phyloP scores from a whole-genome alignment of 2,797 vertebrate species.

The Poecilia gillii region DNA sequence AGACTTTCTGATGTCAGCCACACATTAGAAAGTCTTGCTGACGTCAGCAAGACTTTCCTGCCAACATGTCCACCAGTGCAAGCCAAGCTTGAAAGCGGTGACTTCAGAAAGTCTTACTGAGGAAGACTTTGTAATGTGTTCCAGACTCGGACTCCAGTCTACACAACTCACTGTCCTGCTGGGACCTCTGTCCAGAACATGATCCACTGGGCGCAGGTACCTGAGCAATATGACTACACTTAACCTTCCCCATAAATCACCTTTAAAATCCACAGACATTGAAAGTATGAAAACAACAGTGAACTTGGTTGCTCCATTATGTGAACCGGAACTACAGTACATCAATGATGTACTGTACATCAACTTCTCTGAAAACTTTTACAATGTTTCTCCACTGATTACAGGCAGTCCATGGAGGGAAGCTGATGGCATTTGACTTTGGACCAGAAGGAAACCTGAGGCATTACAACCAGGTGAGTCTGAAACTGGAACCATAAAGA shows the following conservation, averaged over 20 bases:
- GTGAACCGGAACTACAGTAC: neutral
- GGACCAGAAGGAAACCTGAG: conserved; percentile 78
- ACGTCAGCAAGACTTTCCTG: too few species aligned
- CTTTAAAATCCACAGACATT: neutral
- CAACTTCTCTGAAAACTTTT: neutral
- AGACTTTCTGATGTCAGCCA: too few species aligned
- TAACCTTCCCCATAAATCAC: too few species aligned
- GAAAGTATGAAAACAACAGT: neutral
- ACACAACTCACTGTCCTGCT: conserved; percentile 85
- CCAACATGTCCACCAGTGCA: too few species aligned
- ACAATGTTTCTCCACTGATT: neutral
- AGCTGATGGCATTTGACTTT: conserved; percentile 81
- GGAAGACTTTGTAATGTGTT: conserved; percentile 5
- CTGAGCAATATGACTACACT: neutral
- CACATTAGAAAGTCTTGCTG: neutral
- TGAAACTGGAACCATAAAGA: neutral
- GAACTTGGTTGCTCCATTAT: neutral
- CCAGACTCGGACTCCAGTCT: conserved; percentile 55
- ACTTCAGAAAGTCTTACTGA: neutral
- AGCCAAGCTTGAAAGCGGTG: too few species aligned
- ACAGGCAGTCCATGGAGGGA: conserved; percentile 71
- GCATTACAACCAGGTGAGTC: conserved; percentile 85
- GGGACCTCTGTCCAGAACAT: conserved; percentile 86
- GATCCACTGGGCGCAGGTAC: conserved; percentile 85
- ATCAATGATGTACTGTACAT: too few species aligned